Evolutionary conservation across 1,140 invertebrate genomes (phyloP).

Genomic region (Zaprionus nigranus): DNA sequence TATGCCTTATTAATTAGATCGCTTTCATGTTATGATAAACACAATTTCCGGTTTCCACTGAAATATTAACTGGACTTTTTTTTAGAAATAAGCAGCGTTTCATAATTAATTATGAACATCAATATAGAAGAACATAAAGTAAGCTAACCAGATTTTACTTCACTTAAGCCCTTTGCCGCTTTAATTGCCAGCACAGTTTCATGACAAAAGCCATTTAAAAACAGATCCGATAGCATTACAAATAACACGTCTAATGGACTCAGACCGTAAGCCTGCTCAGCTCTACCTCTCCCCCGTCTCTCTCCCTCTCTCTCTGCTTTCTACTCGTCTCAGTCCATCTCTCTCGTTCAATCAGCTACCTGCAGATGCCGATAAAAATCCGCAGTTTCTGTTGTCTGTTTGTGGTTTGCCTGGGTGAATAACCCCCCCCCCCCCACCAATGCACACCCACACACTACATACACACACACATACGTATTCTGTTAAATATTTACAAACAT

Average conservation of each 20-base stretch:
- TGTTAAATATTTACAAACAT: slow-evolving; percentile 51
- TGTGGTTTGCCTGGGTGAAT: slow-evolving; percentile 31
- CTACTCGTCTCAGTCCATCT: neutral
- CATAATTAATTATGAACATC: slow-evolving; percentile 8
- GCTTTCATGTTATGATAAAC: slow-evolving; percentile 16
- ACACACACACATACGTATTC: slow-evolving; percentile 33
- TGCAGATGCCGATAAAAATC: slow-evolving; percentile 38
- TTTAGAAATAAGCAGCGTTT: neutral
- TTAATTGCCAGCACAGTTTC: slow-evolving; percentile 9
- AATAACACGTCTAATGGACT: slow-evolving; percentile 28
- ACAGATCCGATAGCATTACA: slow-evolving; percentile 42
- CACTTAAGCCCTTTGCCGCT: neutral
- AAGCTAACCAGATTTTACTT: neutral
- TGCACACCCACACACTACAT: neutral
- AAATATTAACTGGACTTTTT: neutral
- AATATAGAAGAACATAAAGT: neutral
- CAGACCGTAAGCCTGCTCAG: slow-evolving; percentile 34
- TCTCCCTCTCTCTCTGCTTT: neutral
- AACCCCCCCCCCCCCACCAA: neutral
- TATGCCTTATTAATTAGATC: slow-evolving; percentile 49
- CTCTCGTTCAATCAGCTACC: slow-evolving; percentile 11
- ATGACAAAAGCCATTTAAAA: slow-evolving; percentile 29
- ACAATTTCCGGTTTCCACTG: slow-evolving; percentile 32
- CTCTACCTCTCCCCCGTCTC: neutral
- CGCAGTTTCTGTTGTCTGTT: slow-evolving; percentile 34